Conservation (phyloP, 2,888 invertebrate genomes). For the Smittia sp. region DNA sequence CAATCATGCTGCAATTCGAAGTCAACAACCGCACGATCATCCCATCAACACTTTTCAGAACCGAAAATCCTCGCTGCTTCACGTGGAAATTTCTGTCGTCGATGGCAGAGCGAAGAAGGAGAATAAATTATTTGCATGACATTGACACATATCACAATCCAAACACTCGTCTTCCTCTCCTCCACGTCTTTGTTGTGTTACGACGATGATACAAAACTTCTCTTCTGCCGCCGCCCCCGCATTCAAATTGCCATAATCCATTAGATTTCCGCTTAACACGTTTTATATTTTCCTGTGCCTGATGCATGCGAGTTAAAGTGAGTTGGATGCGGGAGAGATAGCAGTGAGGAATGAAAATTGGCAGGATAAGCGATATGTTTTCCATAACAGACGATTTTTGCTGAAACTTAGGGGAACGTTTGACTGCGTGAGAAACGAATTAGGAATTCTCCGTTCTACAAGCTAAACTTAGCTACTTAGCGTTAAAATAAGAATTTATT, state of each 20-base stretch:
- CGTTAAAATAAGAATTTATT: too few species aligned
- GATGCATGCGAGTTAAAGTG: background rate
- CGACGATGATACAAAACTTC: background rate
- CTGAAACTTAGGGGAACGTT: background rate
- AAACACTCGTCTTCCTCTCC: slow-evolving; percentile 9
- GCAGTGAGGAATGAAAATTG: background rate
- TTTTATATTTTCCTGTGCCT: slow-evolving; percentile 35
- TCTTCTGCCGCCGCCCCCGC: background rate
- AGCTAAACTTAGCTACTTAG: too few species aligned
- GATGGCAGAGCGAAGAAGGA: background rate
- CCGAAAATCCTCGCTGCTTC: too few species aligned
- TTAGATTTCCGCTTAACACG: slow-evolving; percentile 39
- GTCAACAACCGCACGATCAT: too few species aligned
- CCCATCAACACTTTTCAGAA: background rate
- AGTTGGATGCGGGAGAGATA: background rate
- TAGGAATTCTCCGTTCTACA: background rate
- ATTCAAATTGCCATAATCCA: slow-evolving; percentile 36
- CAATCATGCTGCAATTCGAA: too few species aligned
- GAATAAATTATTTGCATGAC: background rate
- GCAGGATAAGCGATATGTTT: background rate
- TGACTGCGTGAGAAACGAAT: background rate
- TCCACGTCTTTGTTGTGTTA: background rate
- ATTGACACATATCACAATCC: slow-evolving; percentile 29
- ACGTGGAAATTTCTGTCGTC: background rate
- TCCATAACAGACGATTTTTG: background rate